Evolutionary conservation across 1,140 invertebrate species (phyloP).

Genomic region (Drosophila arizonae): DNA sequence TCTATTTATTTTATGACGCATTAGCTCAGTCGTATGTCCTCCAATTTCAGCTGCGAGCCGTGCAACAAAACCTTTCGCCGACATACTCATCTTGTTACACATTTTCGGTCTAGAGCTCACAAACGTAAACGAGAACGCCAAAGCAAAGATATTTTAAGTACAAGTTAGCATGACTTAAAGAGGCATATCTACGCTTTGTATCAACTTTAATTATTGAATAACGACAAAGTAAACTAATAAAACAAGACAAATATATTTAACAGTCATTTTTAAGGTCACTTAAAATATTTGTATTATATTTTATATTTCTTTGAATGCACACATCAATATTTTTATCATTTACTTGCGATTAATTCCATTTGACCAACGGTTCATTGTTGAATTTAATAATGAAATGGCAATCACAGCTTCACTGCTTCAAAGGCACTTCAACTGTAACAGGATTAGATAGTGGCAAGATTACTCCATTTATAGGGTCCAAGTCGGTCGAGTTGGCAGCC

Average conservation of each 20-base stretch:
- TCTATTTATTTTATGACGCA: not conserved
- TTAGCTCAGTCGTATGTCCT: not conserved
- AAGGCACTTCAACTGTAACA: constrained; percentile 39
- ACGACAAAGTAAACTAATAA: too few relatives aligned
- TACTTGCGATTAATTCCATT: too few relatives aligned
- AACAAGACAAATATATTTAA: too few relatives aligned
- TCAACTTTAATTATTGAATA: not conserved
- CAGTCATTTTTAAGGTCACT: too few relatives aligned
- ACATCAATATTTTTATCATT: not conserved
- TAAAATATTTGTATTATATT: too few relatives aligned
- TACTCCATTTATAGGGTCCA: not conserved
- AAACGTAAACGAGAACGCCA: constrained; percentile 50
- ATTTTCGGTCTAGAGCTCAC: constrained; percentile 36
- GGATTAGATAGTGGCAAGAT: not conserved
- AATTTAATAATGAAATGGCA: not conserved
- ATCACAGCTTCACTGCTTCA: constrained; percentile 14
- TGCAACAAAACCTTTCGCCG: constrained; percentile 44
- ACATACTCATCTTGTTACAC: constrained; percentile 41
- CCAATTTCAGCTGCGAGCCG: constrained; percentile 32
- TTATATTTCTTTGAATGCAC: not conserved
- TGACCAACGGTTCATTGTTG: too few relatives aligned
- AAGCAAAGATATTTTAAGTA: not conserved
- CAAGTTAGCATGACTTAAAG: not conserved
- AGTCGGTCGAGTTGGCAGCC: not conserved
- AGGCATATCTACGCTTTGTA: not conserved